Percentiles rank a stretch among this genome's conserved stretches.
Conservation (phyloP, 2,888 invertebrate species). For the Eumerus sabulonum region DNA sequence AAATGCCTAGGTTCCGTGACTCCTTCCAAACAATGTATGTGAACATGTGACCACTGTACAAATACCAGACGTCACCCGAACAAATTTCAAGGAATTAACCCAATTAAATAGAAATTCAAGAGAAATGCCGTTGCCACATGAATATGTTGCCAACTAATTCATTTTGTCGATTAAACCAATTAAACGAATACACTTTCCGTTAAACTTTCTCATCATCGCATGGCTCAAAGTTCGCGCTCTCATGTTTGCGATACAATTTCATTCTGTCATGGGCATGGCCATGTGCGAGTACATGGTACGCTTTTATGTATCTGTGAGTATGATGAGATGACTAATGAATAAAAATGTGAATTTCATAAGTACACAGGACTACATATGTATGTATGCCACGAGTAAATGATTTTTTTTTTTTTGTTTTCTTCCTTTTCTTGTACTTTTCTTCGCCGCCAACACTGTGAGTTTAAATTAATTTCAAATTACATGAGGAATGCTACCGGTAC, state of each 20-base stretch:
- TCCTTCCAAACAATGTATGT: too few relatives aligned
- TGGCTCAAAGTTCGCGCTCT: slow-evolving; percentile 8
- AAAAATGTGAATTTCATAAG: slow-evolving; percentile 35
- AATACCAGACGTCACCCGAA: slow-evolving; percentile 46
- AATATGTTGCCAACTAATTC: slow-evolving; percentile 69
- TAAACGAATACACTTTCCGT: slow-evolving; percentile 67
- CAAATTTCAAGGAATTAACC: slow-evolving; percentile 68
- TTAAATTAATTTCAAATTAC: slow-evolving; percentile 63
- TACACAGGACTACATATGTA: too few relatives aligned
- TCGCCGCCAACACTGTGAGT: slow-evolving; percentile 20
- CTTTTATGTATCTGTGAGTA: too few relatives aligned
- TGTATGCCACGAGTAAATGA: too few relatives aligned
- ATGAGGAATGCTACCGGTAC: slow-evolving; percentile 13
- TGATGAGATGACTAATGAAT: slow-evolving; percentile 50
- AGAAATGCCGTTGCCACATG: slow-evolving; percentile 60
- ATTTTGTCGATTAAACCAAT: slow-evolving; percentile 68
- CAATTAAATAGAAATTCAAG: slow-evolving; percentile 68
- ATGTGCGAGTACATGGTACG: too few relatives aligned
- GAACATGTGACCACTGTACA: not conserved
- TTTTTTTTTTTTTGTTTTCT: too few relatives aligned
- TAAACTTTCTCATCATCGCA: slow-evolving; percentile 61
- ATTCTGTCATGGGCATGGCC: slow-evolving; percentile 5
- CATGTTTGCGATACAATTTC: slow-evolving; percentile 41
- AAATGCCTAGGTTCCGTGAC: too few relatives aligned
- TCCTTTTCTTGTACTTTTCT: slow-evolving; percentile 14